Conservation (phyloP, 2,113 vertebrate genomes). For the Neoarius graeffei region DNA sequence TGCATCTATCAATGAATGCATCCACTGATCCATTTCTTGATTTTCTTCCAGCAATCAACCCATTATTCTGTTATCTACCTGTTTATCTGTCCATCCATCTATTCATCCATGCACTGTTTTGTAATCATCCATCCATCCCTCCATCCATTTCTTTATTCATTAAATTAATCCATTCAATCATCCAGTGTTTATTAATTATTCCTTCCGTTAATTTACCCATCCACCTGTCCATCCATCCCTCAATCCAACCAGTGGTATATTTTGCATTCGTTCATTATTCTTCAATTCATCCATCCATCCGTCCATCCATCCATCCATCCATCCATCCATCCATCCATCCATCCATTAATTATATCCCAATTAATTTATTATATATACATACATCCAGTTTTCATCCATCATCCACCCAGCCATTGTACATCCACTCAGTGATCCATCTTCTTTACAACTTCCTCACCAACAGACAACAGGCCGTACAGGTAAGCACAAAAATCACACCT, state of each 20-base stretch:
- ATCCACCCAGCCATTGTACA: not conserved
- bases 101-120: not conserved
- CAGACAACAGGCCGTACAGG: no score
- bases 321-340: not conserved
- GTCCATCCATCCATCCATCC: not conserved
- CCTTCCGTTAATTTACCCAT: not conserved
- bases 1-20: not conserved
- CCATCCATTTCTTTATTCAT: not conserved
- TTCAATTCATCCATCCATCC: not conserved
- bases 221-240: not conserved
- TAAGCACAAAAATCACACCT: no score
- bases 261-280: not conserved
- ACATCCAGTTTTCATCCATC: not conserved
- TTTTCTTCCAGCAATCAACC: not conserved
- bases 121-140: not conserved
- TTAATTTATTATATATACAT: not conserved
- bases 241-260: no score
- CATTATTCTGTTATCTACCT: not conserved
- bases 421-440: no score
- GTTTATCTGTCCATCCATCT: not conserved
- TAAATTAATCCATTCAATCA: not conserved
- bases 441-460: no score
- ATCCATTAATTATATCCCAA: not conserved
- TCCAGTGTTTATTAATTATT: not conserved
- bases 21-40: not conserved